Evolutionary conservation across 2,113 vertebrate species (phyloP).

Genomic region (Callionymus lyra): DNA sequence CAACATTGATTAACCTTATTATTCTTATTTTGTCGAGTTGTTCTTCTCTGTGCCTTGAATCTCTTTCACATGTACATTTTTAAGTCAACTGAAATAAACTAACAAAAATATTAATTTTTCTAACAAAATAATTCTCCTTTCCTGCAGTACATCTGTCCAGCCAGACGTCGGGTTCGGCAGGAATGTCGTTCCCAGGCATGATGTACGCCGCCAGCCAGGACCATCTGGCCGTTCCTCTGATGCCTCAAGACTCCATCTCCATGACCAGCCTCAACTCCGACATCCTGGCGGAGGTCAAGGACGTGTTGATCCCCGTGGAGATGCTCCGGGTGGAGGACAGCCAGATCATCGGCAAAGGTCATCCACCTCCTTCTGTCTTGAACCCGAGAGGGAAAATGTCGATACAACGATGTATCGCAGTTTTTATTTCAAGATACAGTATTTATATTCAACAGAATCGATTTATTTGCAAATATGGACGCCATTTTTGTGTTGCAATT

Average conservation of each 20-base stretch:
- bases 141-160: slow-evolving; percentile 4
- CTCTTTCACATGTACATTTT: too few relatives aligned
- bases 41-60: too few relatives aligned
- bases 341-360: slow-evolving; percentile 88
- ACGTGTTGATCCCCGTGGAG: slow-evolving; percentile 81
- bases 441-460: too few relatives aligned
- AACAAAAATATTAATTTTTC: too few relatives aligned
- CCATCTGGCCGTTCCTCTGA: slow-evolving; percentile 63
- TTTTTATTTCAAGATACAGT: too few relatives aligned
- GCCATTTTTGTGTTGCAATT: too few relatives aligned
- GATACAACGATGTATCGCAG: too few relatives aligned
- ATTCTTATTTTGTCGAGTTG: too few relatives aligned
- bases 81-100: too few relatives aligned
- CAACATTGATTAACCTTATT: too few relatives aligned
- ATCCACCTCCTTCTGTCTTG: not conserved
- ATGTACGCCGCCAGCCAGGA: slow-evolving; percentile 49
- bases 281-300: slow-evolving; percentile 87
- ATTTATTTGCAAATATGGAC: too few relatives aligned
- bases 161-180: slow-evolving; percentile 28
- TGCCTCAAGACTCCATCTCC: slow-evolving; percentile 61
- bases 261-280: slow-evolving; percentile 65
- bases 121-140: too few relatives aligned
- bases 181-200: slow-evolving; percentile 34
- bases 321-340: slow-evolving; percentile 69
- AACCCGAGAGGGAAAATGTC: not conserved